Percentiles rank a stretch among this genome's conserved stretches.
phyloP scores from a whole-genome alignment of 2,888 invertebrate genomes.

The Caenorhabditis auriculariae region DNA sequence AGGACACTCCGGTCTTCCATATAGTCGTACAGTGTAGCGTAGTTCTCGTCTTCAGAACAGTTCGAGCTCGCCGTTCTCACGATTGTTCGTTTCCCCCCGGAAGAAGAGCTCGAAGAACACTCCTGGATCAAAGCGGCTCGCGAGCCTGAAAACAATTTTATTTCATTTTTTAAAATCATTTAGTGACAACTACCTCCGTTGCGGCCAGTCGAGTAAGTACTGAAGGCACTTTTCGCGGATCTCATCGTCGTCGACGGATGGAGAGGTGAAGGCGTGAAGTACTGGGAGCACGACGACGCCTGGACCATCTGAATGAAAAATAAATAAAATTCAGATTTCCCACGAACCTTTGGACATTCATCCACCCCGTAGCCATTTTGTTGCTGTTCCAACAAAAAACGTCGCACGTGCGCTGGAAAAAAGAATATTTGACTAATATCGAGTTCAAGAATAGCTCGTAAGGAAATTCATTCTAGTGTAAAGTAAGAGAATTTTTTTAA shows the following conservation, averaged over 20 bases:
- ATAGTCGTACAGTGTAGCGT: conserved; percentile 62
- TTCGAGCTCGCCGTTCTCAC: conserved; percentile 36
- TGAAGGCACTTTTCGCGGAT: conserved; percentile 42
- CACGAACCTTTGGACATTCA: conserved; percentile 10
- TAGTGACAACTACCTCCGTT: conserved; percentile 12
- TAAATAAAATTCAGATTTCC: not conserved
- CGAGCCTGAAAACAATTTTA: conserved; percentile 35
- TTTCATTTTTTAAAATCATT: too few species aligned
- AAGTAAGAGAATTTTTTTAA: too few species aligned
- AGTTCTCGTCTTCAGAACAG: conserved; percentile 47
- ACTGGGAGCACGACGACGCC: conserved; percentile 25
- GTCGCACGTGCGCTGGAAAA: conserved; percentile 39
- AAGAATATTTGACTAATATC: not conserved
- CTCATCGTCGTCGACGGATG: conserved; percentile 40
- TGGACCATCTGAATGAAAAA: not conserved
- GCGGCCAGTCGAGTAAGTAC: conserved; percentile 42
- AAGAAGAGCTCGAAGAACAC: conserved; percentile 45
- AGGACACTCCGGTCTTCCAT: conserved; percentile 37
- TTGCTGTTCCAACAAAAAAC: conserved; percentile 50
- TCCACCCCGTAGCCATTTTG: conserved; percentile 32
- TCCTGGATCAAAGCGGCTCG: conserved; percentile 54
- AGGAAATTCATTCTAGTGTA: too few species aligned
- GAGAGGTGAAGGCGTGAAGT: conserved; percentile 21
- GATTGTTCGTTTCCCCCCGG: conserved; percentile 38
- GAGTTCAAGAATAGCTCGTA: too few species aligned